Base-by-base conservation (phyloP, 2,888 invertebrate genomes). In the Steinernema hermaphroditum region DNA sequence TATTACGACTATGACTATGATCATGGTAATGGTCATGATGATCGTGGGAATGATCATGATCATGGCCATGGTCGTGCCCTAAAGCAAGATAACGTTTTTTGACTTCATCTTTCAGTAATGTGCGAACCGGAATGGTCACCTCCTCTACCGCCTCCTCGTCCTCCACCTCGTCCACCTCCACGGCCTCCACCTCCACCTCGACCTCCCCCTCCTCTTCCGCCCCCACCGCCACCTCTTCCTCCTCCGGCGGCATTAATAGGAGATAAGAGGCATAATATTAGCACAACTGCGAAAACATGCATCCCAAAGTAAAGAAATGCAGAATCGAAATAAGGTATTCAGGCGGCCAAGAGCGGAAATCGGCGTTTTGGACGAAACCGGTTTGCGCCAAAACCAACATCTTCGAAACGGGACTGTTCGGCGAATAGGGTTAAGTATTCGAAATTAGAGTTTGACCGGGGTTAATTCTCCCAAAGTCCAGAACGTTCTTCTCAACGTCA, bases 11-110 rank as follows among this genome's bases (percentile, higher is more conserved):
- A 27, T 62, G 32, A 6, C 27, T 12, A 62, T 62, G 62, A 29
- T 34, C 34, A 22, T 54, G 54, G 54, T 54, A 4, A 27, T 22
- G 6, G 27, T 54, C 24, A 14, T 6, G 16, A 12, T 16, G 1
- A 54, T 54, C 24, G 24, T 54, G 4, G 22, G 19, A 4, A 22
- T 27, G 22, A 22, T 6, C 9, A 22, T 54, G 54, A 22, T 2
- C 8, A 16, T 62, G 62, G 62, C 14, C 32, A 32, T 62, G 62
- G 34, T 62, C 62, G 34, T 62, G 62, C 8, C 62, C 62, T 62
- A 62, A 4, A 19, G 43, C 8, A 41, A 41, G 9, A 41, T 41
- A n/a, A n/a, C n/a, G n/a, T n/a, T n/a, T n/a, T n/a, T n/a, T n/a
- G n/a, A n/a, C n/a, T n/a, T n/a, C n/a, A n/a, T n/a, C n/a, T n/a